Base-by-base conservation (phyloP, 2,113 vertebrate species). In the Girardinichthys multiradiatus region DNA sequence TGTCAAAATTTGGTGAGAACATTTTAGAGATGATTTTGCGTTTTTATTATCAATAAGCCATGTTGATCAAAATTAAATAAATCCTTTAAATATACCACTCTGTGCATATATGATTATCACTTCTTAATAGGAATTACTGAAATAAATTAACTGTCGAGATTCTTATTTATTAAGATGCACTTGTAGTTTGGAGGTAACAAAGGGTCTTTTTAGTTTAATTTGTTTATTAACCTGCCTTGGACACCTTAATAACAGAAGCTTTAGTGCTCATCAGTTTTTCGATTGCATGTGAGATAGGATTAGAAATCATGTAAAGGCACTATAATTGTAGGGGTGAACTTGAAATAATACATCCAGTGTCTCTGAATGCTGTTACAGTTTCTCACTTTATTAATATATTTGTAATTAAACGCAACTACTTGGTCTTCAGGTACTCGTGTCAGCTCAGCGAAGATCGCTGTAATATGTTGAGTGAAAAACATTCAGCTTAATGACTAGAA, bases 351-450 rank as follows among this genome's bases (percentile, higher is more conserved):
- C 68, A 78, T 82, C 69, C 17, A 60, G 1, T 72, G 19, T 62
- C 21, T 0, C n/a, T 42, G 65, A 77, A 81, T 71, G 45, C 15
- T 57, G 37, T 86, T 68, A 35, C 8, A 73, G 45, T 69, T n/a
- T 62, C 54, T 26, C 19, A 62, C 24, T 21, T 35, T 26, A 80
- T 91, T 90, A 87, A 81, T 91, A 85, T 78, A 63, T 72, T 70
- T 45, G n/a, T 90, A 88, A 93, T 94, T 90, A 90, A 87, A 83
- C 63, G 26, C 28, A 76, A 86, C 84, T 82, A 74, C 85, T 85
- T 84, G 67, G 82, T 83, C 71, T 63, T 51, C 7, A 30, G 33
- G 28, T n/a, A 17, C 35, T 24, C 42, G 54, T 33, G 45, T 30
- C 28, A 19, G 51, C 31, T 21, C 30, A 4, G 57, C 68, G 31